These are phyloP conservation scores for Blastobasis lacticolella DNA, from an alignment of 2,888 invertebrate genomes.

Conservation along the genomic window DNA sequence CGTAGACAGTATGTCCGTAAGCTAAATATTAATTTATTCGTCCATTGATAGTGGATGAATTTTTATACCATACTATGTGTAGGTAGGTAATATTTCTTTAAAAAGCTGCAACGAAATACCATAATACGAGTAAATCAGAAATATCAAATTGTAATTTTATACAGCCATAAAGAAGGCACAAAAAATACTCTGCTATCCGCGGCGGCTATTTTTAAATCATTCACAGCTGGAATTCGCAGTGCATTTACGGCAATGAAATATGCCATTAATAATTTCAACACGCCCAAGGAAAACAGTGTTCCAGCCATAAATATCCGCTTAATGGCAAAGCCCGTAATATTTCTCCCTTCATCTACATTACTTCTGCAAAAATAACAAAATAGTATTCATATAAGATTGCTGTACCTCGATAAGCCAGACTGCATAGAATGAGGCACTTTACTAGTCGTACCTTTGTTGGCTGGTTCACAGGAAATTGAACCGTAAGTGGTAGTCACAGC, in stretches of 20 bases:
- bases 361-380: conserved; percentile 66
- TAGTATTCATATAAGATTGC: conserved; percentile 53
- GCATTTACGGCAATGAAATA: conserved; percentile 19
- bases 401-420: conserved; percentile 49
- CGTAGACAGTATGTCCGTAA: no score
- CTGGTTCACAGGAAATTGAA: conserved; percentile 33
- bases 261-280: conserved; percentile 55
- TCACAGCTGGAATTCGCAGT: no score
- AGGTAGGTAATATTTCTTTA: no score
- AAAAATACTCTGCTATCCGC: no score
- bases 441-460: conserved; percentile 40
- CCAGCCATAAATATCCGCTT: conserved; percentile 48
- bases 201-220: no score
- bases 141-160: no score
- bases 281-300: conserved; percentile 40
- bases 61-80: no score
- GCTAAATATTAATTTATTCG: no score
- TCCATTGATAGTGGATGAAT: no score
- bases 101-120: no score
- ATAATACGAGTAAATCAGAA: no score
- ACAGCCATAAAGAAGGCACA: no score
- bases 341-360: conserved; percentile 62
- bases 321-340: conserved; percentile 54
- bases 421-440: conserved; percentile 51
- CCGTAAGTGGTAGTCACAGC: conserved; percentile 36